Percentiles rank a stretch among this genome's conserved stretches.
Evolutionary conservation across 2,113 vertebrate genomes (phyloP).

Genomic region (Mirza zaza): DNA sequence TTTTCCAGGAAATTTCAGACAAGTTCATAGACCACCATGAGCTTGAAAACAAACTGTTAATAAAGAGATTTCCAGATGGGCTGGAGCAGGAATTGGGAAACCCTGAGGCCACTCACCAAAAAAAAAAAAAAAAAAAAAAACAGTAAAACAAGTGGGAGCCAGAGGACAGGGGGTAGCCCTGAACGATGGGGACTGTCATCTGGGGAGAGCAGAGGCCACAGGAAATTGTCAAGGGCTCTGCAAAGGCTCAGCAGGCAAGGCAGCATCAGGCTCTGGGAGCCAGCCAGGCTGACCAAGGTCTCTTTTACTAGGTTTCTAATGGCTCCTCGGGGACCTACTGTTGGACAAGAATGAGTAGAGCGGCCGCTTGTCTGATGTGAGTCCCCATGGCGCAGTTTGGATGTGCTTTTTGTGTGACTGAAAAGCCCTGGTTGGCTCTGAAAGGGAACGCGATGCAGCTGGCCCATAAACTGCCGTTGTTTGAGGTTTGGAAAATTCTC

Average conservation of each 20-base stretch:
- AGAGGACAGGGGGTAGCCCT: neutral
- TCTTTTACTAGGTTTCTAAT: neutral
- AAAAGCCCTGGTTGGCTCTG: neutral
- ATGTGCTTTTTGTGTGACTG: neutral
- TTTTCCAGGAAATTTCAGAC: constrained; percentile 40
- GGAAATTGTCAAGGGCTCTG: neutral
- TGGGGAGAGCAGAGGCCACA: neutral
- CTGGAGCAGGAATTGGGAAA: neutral
- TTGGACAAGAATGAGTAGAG: neutral
- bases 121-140: constrained; percentile 2
- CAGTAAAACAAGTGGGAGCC: neutral
- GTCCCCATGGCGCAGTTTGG: neutral
- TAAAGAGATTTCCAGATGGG: constrained; percentile 24
- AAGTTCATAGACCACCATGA: constrained; percentile 45
- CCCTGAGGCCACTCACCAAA: neutral
- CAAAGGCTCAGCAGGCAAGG: neutral
- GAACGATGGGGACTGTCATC: neutral
- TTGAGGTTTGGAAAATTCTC: neutral
- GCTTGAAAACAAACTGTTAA: constrained; percentile 44
- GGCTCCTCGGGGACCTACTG: neutral
- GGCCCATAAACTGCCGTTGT: neutral
- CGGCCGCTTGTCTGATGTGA: neutral
- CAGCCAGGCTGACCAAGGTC: neutral
- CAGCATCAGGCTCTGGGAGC: neutral
- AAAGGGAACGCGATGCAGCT: neutral